Evolutionary conservation across 2,797 vertebrate genomes (phyloP).

Genomic region (Fistularia tabacaria): DNA sequence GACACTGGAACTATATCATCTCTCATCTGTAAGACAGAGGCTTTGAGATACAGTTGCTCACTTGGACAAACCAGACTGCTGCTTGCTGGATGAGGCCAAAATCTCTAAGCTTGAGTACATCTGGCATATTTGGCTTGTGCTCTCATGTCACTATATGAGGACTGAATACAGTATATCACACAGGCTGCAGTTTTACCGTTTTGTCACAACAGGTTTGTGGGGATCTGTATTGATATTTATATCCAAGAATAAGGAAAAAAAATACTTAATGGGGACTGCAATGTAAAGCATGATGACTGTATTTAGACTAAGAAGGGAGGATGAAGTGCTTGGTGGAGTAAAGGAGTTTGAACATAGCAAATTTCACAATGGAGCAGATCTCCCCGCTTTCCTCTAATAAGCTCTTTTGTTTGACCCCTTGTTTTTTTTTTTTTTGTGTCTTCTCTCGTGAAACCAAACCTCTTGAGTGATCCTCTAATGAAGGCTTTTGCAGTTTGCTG

Average conservation of each 20-base stretch:
- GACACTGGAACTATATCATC: constrained; percentile 36
- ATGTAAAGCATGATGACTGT: constrained; percentile 65
- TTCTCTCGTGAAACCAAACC: constrained; percentile 2
- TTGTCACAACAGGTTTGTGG: constrained; percentile 42
- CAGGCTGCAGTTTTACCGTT: constrained; percentile 31
- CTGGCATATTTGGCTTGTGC: constrained; percentile 22
- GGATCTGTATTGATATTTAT: constrained; percentile 38
- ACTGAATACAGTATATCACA: constrained; percentile 36
- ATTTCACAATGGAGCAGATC: constrained; percentile 70
- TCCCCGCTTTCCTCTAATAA: constrained; percentile 38
- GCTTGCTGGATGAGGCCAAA: constrained; percentile 33
- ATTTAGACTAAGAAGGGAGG: constrained; percentile 6
- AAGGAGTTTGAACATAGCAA: constrained; percentile 15
- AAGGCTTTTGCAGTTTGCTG: constrained; percentile 33
- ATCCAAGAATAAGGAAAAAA: constrained; percentile 18
- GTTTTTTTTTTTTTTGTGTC: not conserved
- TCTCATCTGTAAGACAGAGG: constrained; percentile 32
- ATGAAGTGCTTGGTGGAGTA: constrained; percentile 1
- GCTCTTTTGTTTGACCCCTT: constrained; percentile 23
- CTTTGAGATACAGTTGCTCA: constrained; percentile 13
- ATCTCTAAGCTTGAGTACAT: constrained; percentile 31
- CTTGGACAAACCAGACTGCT: constrained; percentile 58
- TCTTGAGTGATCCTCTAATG: constrained; percentile 26
- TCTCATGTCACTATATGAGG: constrained; percentile 35
- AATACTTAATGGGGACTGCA: constrained; percentile 27